These are phyloP conservation scores for Ataeniobius toweri DNA, from an alignment of 2,797 vertebrate species.

Conservation along the genomic window DNA sequence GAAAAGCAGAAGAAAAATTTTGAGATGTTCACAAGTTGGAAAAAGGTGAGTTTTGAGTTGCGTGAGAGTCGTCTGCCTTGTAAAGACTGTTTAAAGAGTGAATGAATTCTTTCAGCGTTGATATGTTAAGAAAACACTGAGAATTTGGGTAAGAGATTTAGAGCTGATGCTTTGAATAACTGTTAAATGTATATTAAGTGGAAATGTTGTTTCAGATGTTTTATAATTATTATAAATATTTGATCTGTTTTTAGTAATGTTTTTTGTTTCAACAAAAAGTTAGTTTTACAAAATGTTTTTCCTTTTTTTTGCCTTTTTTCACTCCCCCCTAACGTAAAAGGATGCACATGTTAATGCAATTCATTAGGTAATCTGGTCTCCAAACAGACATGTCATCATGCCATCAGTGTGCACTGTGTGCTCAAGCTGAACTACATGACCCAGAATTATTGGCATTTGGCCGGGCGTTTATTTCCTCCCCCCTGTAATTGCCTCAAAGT, in stretches of 20 bases:
- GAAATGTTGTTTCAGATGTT: neutral
- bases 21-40: conserved; percentile 63
- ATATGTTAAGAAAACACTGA: neutral
- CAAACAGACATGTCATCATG: conserved; percentile 31
- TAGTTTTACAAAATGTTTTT: neutral
- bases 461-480: conserved; percentile 31
- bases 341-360: conserved; percentile 50
- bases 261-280: neutral
- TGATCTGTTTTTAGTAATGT: neutral
- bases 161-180: neutral
- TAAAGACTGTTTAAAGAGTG: neutral
- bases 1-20: conserved; percentile 70
- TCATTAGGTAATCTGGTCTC: conserved; percentile 51
- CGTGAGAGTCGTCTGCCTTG: neutral
- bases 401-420: conserved; percentile 1
- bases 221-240: neutral
- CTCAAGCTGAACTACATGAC: conserved; percentile 42
- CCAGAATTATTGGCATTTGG: conserved; percentile 33
- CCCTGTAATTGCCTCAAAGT: conserved; percentile 52
- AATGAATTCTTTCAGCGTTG: neutral
- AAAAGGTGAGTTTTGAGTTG: conserved; percentile 68
- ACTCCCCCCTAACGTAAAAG: conserved; percentile 50
- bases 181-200: neutral
- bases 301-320: conserved; percentile 34
- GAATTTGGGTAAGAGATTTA: neutral